Evolutionary conservation across 2,797 vertebrate species (phyloP).

Genomic region (Xiphophorus birchmanni): DNA sequence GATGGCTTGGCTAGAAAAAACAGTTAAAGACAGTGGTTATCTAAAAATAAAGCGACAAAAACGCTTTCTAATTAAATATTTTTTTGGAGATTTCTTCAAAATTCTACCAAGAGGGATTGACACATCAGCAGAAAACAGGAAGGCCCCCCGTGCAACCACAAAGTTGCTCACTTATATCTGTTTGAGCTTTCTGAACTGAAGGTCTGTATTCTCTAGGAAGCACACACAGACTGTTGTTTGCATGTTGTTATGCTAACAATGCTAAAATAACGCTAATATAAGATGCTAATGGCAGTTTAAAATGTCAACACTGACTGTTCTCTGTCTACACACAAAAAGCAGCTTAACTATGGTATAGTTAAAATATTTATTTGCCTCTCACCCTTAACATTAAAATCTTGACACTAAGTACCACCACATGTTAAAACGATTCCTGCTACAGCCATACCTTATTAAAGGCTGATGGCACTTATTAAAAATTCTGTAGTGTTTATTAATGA

Average conservation of each 20-base stretch:
- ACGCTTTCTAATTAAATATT: not conserved
- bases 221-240: not conserved
- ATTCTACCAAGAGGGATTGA: not conserved
- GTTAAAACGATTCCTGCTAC: not conserved
- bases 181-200: not conserved
- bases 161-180: not conserved
- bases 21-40: constrained; percentile 3
- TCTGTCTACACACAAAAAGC: not conserved
- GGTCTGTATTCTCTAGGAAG: not conserved
- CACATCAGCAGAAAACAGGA: not conserved
- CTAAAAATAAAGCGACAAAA: not conserved
- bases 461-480: not conserved
- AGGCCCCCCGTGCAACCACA: not conserved
- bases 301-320: not conserved
- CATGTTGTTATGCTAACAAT: not conserved
- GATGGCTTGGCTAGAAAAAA: constrained; percentile 81
- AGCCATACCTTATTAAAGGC: not conserved
- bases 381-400: not conserved
- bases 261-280: not conserved
- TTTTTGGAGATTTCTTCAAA: not conserved
- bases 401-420: not conserved
- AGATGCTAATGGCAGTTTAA: not conserved
- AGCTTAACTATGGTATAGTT: not conserved
- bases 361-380: not conserved
- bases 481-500: not conserved